phyloP scores from a whole-genome alignment of 2,888 invertebrate genomes.

The Mimas tiliae region DNA sequence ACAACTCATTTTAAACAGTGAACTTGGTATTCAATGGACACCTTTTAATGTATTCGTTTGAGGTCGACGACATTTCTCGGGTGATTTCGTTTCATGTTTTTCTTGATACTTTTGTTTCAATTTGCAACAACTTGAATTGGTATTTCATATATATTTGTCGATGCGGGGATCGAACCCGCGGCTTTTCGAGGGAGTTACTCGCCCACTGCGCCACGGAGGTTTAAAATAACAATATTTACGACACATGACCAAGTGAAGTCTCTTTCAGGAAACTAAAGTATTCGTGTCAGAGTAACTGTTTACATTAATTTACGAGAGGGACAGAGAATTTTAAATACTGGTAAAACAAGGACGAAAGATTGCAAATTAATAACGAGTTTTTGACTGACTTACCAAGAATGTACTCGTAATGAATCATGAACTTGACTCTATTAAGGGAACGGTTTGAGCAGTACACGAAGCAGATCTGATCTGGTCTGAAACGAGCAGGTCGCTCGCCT shows the following conservation, averaged over 20 bases:
- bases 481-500: too few species aligned
- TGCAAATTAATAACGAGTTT: conserved; percentile 8
- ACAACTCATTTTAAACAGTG: background rate
- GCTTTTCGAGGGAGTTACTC: too few species aligned
- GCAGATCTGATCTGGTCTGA: too few species aligned
- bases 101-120: conserved; percentile 19
- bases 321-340: background rate
- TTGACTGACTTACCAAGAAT: background rate
- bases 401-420: conserved; percentile 4
- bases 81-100: conserved; percentile 18
- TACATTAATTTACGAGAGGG: conserved; percentile 21
- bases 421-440: background rate
- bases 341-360: conserved; percentile 8
- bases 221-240: background rate
- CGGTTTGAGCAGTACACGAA: background rate
- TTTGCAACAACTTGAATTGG: conserved; percentile 1
- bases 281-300: conserved; percentile 21
- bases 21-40: conserved; percentile 11
- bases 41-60: background rate
- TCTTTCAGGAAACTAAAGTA: conserved; percentile 7
- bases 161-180: too few species aligned
- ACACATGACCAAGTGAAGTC: background rate
- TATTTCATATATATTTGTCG: conserved; percentile 4
- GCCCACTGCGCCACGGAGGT: too few species aligned
- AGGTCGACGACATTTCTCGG: conserved; percentile 25